phyloP scores from a whole-genome alignment of 2,797 vertebrate genomes.

The Fratercula arctica region DNA sequence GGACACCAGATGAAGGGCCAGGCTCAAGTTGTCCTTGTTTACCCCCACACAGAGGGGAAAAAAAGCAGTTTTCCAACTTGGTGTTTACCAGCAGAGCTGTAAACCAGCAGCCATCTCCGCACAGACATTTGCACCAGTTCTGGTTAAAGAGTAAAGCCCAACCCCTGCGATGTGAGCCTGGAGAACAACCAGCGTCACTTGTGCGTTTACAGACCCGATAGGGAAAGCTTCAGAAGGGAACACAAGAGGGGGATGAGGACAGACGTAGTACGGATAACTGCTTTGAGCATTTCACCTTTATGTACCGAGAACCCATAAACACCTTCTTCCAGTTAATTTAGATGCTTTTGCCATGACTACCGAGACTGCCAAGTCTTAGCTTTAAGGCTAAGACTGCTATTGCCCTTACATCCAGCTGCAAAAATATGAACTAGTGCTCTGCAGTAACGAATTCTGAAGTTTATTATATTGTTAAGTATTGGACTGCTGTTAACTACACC shows the following conservation, averaged over 20 bases:
- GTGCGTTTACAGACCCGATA: background rate
- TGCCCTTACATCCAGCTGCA: background rate
- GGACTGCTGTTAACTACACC: background rate
- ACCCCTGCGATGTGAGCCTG: rapidly evolving
- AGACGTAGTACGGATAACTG: rapidly evolving
- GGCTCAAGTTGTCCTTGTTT: background rate
- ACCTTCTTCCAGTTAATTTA: background rate
- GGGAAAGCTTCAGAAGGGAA: background rate
- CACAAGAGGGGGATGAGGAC: background rate
- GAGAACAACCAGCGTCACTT: background rate
- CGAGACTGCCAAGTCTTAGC: background rate
- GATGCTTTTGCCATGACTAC: background rate
- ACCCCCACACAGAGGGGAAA: rapidly evolving
- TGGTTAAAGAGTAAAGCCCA: background rate
- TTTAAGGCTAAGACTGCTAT: background rate
- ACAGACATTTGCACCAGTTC: rapidly evolving
- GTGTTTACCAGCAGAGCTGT: background rate
- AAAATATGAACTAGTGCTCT: background rate
- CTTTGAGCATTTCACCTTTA: background rate
- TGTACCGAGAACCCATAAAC: background rate
- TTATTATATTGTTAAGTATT: background rate
- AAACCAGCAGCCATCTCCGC: background rate
- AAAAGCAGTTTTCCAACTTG: background rate
- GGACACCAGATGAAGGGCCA: background rate
- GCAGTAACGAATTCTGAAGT: background rate